These are phyloP conservation scores for Pipistrellus nathusii DNA, from an alignment of 2,797 vertebrate genomes.

Conservation along the genomic window DNA sequence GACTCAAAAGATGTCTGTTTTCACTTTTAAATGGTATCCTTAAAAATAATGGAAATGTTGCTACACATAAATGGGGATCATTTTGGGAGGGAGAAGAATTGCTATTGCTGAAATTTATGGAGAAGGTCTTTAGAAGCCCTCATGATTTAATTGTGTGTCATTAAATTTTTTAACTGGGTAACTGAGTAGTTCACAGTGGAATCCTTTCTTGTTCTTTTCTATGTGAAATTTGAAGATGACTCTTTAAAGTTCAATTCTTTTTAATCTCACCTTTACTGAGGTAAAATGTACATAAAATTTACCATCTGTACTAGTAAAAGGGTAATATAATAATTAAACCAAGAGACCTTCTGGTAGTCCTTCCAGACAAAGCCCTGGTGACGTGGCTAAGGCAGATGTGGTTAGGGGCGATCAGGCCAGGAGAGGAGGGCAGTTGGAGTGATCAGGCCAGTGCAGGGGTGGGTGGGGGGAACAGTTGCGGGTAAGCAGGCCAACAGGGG, in stretches of 20 bases:
- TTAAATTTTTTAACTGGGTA: neutral
- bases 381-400: no score
- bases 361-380: no score
- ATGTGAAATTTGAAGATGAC: neutral
- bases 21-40: neutral
- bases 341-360: no score
- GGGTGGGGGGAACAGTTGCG: no score
- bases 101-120: neutral
- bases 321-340: no score
- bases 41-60: neutral
- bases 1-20: neutral
- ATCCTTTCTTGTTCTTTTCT: neutral
- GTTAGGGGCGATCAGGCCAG: no score
- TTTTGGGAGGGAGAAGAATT: neutral
- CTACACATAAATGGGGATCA: neutral
- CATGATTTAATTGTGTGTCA: neutral
- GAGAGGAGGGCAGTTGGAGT: no score
- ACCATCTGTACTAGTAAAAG: neutral
- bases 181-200: neutral
- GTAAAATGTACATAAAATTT: neutral
- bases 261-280: neutral
- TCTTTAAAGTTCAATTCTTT: neutral
- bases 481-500: no score
- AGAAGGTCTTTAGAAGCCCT: neutral
- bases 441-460: no score